A percentile compares a stretch with the other conserved stretches of the same genome.
Evolutionary conservation across 2,888 invertebrate genomes (phyloP).

Genomic region (Zaprionus obscuricornis): DNA sequence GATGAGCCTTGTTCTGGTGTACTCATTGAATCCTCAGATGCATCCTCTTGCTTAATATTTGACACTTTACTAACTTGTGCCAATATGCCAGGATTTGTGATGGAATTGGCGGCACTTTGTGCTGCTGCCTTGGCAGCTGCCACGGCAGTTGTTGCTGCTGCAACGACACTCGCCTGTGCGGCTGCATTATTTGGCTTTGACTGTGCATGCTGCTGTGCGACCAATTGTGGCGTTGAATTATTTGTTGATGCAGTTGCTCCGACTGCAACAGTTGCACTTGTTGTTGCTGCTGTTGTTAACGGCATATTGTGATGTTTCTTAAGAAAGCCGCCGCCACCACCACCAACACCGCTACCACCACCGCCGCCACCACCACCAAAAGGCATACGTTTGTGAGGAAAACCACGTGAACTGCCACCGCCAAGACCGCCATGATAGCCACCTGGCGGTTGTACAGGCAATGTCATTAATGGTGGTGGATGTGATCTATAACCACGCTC

Average conservation of each 20-base stretch:
- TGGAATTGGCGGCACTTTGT: conserved; percentile 77
- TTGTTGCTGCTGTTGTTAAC: conserved; percentile 12
- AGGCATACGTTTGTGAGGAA: conserved; percentile 81
- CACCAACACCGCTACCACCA: conserved; percentile 54
- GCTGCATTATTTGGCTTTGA: conserved; percentile 65
- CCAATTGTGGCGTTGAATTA: no score
- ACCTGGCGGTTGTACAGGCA: conserved; percentile 77
- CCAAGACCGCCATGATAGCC: conserved; percentile 58
- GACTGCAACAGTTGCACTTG: neutral
- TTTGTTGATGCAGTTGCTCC: neutral
- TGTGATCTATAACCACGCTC: conserved; percentile 79
- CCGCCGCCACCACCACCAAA: conserved; percentile 68
- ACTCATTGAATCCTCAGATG: conserved; percentile 53
- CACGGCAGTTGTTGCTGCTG: conserved; percentile 81
- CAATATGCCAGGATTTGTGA: conserved; percentile 78
- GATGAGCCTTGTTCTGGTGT: conserved; percentile 35
- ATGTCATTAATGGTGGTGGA: conserved; percentile 80
- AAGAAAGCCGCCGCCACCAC: conserved; percentile 54
- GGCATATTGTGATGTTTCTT: conserved; percentile 71
- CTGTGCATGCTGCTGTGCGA: conserved; percentile 9
- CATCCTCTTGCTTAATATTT: conserved; percentile 59
- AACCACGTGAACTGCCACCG: conserved; percentile 66
- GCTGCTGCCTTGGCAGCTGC: conserved; percentile 81
- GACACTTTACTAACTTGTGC: conserved; percentile 61
- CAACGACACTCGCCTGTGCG: conserved; percentile 80